Conservation (phyloP, 2,797 vertebrate species). For the Graptemys geographica region DNA sequence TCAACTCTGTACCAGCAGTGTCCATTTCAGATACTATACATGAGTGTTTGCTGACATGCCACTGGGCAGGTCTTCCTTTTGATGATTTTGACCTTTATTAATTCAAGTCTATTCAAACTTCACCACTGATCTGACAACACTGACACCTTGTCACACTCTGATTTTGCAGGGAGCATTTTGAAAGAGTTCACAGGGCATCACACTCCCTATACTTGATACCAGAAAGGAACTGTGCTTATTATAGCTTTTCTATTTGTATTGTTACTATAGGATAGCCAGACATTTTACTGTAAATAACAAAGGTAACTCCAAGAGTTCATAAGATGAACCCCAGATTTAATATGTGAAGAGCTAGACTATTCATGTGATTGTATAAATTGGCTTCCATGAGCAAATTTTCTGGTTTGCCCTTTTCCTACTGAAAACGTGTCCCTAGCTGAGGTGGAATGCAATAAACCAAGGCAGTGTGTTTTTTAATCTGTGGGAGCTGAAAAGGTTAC, state of each 20-base stretch:
- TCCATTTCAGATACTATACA: slow-evolving; percentile 35
- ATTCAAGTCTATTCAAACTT: slow-evolving; percentile 80
- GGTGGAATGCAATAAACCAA: slow-evolving; percentile 65
- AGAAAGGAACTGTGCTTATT: slow-evolving; percentile 40
- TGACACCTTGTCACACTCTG: slow-evolving; percentile 79
- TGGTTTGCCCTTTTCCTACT: slow-evolving; percentile 64
- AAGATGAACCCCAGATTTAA: slow-evolving; percentile 48
- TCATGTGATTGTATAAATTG: slow-evolving; percentile 60
- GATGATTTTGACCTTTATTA: slow-evolving; percentile 86
- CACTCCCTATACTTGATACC: slow-evolving; percentile 50
- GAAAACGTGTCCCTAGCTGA: slow-evolving; percentile 36
- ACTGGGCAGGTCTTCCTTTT: slow-evolving; percentile 73
- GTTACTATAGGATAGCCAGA: slow-evolving; percentile 12
- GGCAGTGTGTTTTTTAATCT: slow-evolving; percentile 45
- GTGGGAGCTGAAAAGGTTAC: slow-evolving; percentile 55
- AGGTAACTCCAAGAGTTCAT: slow-evolving; percentile 50
- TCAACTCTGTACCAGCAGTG: slow-evolving; percentile 28
- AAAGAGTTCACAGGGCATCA: slow-evolving; percentile 73
- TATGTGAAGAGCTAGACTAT: slow-evolving; percentile 11
- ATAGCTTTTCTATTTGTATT: slow-evolving; percentile 48
- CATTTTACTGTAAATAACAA: slow-evolving; percentile 42
- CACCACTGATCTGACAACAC: slow-evolving; percentile 79
- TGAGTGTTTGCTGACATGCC: slow-evolving; percentile 63
- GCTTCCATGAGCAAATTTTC: slow-evolving; percentile 61
- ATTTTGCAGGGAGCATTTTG: slow-evolving; percentile 79